These are phyloP conservation scores for Poeciliopsis turneri DNA, from an alignment of 2,797 vertebrate genomes.

Conservation along the genomic window DNA sequence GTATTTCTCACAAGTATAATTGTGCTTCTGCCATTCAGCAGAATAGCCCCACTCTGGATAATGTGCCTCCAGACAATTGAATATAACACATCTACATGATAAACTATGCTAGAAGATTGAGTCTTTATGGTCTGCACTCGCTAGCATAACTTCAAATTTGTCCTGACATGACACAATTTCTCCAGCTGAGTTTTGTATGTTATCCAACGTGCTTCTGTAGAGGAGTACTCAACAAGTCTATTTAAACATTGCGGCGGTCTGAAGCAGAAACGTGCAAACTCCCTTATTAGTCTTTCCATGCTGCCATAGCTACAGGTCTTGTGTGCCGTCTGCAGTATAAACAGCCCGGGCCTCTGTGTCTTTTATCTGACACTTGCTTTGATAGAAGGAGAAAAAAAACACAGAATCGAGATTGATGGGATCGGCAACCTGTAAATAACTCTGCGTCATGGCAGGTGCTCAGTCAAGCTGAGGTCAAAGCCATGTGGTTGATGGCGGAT, in stretches of 20 bases:
- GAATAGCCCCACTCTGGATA: neutral
- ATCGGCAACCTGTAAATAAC: conserved; percentile 18
- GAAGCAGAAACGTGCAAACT: conserved; percentile 35
- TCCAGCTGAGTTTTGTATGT: neutral
- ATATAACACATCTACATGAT: neutral
- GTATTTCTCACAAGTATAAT: neutral
- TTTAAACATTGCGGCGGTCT: conserved; percentile 63
- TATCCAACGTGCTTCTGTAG: conserved; percentile 7
- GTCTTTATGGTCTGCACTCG: conserved; percentile 56
- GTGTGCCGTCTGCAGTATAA: conserved; percentile 34
- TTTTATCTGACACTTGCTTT: conserved; percentile 55
- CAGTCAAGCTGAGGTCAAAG: conserved; percentile 50
- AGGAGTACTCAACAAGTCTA: conserved; percentile 68
- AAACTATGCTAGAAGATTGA: conserved; percentile 39
- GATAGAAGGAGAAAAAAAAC: conserved; percentile 32
- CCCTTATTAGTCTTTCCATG: conserved; percentile 58
- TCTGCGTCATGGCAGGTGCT: conserved; percentile 37
- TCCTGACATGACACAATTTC: conserved; percentile 14
- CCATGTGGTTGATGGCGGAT: conserved; percentile 42
- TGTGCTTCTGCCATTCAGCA: neutral
- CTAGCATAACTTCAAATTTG: conserved; percentile 52
- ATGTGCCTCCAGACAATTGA: neutral
- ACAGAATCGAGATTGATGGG: conserved; percentile 33
- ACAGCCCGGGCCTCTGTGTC: conserved; percentile 42
- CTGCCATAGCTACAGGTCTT: conserved; percentile 65